phyloP scores from a whole-genome alignment of 2,113 vertebrate species.

The Hyperoodon ampullatus region DNA sequence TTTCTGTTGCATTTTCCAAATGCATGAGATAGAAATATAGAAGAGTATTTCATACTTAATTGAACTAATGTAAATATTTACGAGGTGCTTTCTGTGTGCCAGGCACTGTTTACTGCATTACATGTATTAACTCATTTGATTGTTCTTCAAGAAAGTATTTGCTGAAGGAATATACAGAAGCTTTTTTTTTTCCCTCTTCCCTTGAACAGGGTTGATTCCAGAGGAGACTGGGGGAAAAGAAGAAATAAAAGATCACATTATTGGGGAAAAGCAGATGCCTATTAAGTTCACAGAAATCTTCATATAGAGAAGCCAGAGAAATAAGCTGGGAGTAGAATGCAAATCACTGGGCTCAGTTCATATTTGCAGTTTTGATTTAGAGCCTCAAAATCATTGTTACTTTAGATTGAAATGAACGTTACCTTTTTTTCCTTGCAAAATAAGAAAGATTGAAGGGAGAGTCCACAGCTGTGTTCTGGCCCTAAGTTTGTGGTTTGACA shows the following conservation, averaged over 20 bases:
- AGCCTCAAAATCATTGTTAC: background rate
- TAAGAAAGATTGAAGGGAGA: background rate
- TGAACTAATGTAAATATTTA: background rate
- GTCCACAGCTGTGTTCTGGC: background rate
- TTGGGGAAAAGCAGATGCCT: constrained; percentile 18
- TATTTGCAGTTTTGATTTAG: background rate
- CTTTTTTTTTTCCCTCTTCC: rapidly evolving
- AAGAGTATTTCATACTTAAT: background rate
- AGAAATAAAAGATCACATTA: constrained; percentile 16
- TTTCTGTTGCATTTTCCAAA: constrained; percentile 37
- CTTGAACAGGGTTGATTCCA: background rate
- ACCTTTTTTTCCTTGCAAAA: background rate
- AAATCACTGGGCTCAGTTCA: background rate
- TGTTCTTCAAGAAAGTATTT: constrained; percentile 13
- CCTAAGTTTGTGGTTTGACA: background rate
- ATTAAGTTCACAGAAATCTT: constrained; percentile 32
- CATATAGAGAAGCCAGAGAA: background rate
- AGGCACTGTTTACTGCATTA: background rate
- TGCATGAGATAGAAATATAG: background rate
- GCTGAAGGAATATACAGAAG: constrained; percentile 13
- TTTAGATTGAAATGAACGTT: constrained; percentile 7
- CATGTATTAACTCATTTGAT: background rate
- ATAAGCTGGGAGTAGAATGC: background rate
- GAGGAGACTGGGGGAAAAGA: constrained; percentile 13
- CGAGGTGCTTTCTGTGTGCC: background rate